Percentiles rank a stretch among this genome's conserved stretches.
Evolutionary conservation across 2,113 vertebrate genomes (phyloP).

Genomic region (Cacatua alba): DNA sequence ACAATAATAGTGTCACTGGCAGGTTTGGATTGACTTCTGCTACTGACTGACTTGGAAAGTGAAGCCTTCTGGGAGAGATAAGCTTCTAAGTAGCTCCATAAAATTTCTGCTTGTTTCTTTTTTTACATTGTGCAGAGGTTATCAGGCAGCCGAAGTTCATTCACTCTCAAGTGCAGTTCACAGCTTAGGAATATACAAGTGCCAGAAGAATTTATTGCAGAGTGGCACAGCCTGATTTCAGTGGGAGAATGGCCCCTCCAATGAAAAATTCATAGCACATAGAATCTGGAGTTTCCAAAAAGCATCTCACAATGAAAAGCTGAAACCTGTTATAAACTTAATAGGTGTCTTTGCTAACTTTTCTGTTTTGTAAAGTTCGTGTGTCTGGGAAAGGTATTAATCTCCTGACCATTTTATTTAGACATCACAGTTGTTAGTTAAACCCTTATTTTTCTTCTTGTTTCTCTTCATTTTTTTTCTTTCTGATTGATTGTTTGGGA

Average conservation of each 20-base stretch:
- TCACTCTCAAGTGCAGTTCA: neutral
- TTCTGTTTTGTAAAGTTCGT: neutral
- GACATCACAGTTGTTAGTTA: neutral
- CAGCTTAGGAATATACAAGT: neutral
- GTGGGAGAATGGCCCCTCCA: neutral
- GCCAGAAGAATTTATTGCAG: neutral
- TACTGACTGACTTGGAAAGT: constrained; percentile 42
- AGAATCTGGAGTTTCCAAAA: neutral
- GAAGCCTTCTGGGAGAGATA: constrained; percentile 25
- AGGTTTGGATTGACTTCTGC: constrained; percentile 53
- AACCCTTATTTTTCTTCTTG: neutral
- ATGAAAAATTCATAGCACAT: neutral
- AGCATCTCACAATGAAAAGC: neutral
- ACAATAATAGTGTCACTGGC: constrained; percentile 2
- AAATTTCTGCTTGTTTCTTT: constrained; percentile 31
- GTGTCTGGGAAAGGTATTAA: neutral
- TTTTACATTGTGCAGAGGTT: constrained; percentile 10
- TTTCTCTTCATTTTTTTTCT: neutral
- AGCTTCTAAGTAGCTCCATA: constrained; percentile 41
- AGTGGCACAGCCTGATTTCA: neutral
- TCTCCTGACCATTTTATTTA: neutral
- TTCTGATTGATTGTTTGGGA: neutral
- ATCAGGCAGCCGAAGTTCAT: constrained; percentile 50
- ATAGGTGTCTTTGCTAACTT: neutral
- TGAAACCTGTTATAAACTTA: neutral